Evolutionary conservation across 2,888 invertebrate species (phyloP), one percentile per base, ranked within the genome.

Genomic region (Linnaemya vulpina): DNA sequence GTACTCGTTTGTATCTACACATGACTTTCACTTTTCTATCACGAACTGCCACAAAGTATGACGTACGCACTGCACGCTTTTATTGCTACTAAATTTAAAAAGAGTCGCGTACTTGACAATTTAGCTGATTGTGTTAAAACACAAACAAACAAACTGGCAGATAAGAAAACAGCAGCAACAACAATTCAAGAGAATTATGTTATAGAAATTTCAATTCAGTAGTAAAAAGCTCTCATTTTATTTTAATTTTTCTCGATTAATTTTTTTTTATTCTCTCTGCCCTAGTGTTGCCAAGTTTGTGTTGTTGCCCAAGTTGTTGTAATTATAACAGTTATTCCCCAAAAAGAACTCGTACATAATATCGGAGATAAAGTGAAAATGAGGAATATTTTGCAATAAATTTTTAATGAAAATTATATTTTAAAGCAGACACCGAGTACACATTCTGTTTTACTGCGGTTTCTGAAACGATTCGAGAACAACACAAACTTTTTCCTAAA

Each of bases 31-130:
- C 35, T 8, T 40, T 7, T 17, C 8, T 5, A 30, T 3, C 30
- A 30, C 30, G 5, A 30, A 30, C 30, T 30, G 30, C 30, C 30
- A 30, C 30, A 2, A 30, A 30, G 5, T 30, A 30, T 5, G 3
- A 30, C 30, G 5, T 30, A 5, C 2, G 30, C 2, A 5, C 2
- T 30, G 5, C 30, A 70, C 70, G 55, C 70, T 62, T 46, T 15
- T 10, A n/a, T 38, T 62, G 30, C 43, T 62, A 81, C 81, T 82
- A 40, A 82, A 68, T 51, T 20, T 17, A 40, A 13, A 17, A 53
- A 30, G n/a, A 46, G 17, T 30, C 43, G 5, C 53, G 43, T 53
- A 22, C 17, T 60, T 62, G 20, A 38, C 3, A 62, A 38, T 38
- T 62, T 58, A 20, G 17, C 30, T 30, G 30, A 58, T 8, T 25